These are phyloP conservation scores for Mimachlamys varia DNA, from an alignment of 2,888 invertebrate species.

Conservation along the genomic window DNA sequence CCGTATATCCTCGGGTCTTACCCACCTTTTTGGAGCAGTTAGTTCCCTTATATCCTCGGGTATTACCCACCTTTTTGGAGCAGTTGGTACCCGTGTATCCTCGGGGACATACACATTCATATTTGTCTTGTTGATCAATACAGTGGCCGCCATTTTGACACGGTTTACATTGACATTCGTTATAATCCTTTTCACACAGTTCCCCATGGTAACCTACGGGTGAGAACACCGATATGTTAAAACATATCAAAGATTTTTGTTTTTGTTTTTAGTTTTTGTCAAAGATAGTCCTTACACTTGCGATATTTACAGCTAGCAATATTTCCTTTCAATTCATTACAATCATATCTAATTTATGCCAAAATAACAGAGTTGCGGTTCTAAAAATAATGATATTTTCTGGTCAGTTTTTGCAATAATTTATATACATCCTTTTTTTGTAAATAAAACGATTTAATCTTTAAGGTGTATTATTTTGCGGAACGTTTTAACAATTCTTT, in stretches of 20 bases:
- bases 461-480: too few relatives aligned
- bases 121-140: not conserved
- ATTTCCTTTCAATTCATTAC: too few relatives aligned
- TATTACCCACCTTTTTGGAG: not conserved
- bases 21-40: not conserved
- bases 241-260: too few relatives aligned
- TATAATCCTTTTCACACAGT: conserved; percentile 11
- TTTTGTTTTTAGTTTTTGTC: not conserved
- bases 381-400: too few relatives aligned
- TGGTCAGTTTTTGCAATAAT: too few relatives aligned
- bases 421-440: too few relatives aligned
- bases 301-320: not conserved
- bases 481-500: too few relatives aligned
- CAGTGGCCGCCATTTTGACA: conserved; percentile 7
- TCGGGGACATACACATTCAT: conserved; percentile 15
- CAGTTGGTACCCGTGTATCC: conserved; percentile 12
- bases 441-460: too few relatives aligned
- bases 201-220: not conserved
- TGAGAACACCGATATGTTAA: not conserved
- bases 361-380: too few relatives aligned
- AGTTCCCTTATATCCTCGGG: not conserved
- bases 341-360: too few relatives aligned
- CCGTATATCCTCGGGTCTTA: not conserved
- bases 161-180: not conserved
- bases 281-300: not conserved